Base-by-base conservation (phyloP, 1,140 invertebrate genomes). In the Lepeophtheirus salmonis region DNA sequence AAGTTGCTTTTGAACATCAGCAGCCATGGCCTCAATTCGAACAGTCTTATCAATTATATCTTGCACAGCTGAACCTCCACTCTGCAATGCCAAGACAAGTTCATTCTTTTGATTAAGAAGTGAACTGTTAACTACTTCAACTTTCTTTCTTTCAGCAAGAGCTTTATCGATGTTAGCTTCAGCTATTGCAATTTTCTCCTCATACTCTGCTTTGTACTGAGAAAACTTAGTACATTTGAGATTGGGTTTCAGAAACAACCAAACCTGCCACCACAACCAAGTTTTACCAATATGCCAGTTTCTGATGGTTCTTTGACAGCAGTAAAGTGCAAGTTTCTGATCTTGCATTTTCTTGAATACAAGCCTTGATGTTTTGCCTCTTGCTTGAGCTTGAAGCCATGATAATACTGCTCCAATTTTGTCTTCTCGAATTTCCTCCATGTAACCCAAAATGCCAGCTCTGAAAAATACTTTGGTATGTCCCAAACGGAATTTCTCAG, bases 211-310 rank as follows among this genome's bases (percentile, higher is more conserved):
- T 73, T 97, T 86, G 63, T 86, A 84, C 74, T 91, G 89, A 17
- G 23, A 20, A 57, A 57, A 83, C 67, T 89, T 84, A 71, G 86
- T 89, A 77, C 94, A 89, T 80, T 94, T 96, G 80, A 98, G 86
- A 67, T 97, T 80, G 70, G 94, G 94, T 78, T 95, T 96, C 79
- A 97, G 88, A 79, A 88, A 95, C 78, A 89, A 86, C 89, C 92
- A 98, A 78, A 98, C 75, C 75, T 95, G 95, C 88, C 89, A 99
- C 96, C 96, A 99, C 68, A 89, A 82, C 96, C 95, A 99, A 75
- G 90, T 97, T 72, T 94, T 89, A 65, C 99, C 79, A 71, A 89
- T 81, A 73, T 97, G 80, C 83, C 96, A 99, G 73, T 89, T 94
- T 73, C 95, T 85, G 77, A 99, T 82, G 78, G 97, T 98, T 70